Evolutionary conservation across 2,797 vertebrate genomes (phyloP).

Genomic region (Enteromius fasciolatus): DNA sequence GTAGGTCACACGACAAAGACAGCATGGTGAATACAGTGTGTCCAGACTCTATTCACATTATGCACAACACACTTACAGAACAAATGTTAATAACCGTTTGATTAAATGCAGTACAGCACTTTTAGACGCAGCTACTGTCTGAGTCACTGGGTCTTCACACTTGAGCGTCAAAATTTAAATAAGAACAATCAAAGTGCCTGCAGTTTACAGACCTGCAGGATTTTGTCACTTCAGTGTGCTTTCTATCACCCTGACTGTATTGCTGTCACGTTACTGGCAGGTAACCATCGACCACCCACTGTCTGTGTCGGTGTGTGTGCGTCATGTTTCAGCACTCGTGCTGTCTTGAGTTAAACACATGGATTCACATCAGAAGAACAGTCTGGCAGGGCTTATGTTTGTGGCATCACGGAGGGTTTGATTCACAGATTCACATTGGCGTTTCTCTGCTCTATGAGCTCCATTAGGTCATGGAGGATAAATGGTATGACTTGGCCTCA

Average conservation of each 20-base stretch:
- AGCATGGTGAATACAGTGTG: neutral
- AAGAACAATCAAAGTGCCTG: neutral
- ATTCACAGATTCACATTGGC: neutral
- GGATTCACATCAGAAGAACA: conserved; percentile 27
- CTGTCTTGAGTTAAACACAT: conserved; percentile 22
- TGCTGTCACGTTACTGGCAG: conserved; percentile 40
- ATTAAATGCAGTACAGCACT: neutral
- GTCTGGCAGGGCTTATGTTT: conserved; percentile 14
- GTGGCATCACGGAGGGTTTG: conserved; percentile 16
- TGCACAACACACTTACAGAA: neutral
- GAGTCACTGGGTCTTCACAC: neutral
- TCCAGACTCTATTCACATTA: neutral
- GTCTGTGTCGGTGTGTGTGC: neutral
- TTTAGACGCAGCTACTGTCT: neutral
- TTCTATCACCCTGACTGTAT: conserved; percentile 32
- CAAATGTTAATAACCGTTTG: neutral
- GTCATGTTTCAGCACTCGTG: neutral
- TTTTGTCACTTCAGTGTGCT: conserved; percentile 17
- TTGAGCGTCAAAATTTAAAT: neutral
- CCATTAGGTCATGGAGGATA: conserved; percentile 32
- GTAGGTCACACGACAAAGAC: neutral
- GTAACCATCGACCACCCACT: conserved; percentile 32
- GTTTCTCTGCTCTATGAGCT: conserved; percentile 32
- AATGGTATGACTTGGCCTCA: conserved; percentile 24
- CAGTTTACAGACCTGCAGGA: neutral